Evolutionary conservation across 2,113 vertebrate genomes (phyloP).

Genomic region (Pycnonotus jocosus): DNA sequence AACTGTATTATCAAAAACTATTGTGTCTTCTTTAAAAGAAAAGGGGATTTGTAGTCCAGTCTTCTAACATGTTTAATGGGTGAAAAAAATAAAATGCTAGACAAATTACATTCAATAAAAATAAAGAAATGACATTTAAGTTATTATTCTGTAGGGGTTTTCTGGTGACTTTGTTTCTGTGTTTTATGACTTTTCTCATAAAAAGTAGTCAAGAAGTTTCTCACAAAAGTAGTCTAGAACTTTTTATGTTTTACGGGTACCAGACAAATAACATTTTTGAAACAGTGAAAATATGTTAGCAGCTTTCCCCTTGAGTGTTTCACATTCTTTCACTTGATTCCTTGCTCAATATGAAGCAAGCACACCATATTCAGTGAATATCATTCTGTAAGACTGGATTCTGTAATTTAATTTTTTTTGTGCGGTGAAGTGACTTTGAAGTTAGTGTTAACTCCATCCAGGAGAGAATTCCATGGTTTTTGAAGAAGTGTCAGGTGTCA

Average conservation of each 20-base stretch:
- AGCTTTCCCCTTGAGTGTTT: background rate
- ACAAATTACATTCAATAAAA: background rate
- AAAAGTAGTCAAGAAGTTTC: too few species aligned
- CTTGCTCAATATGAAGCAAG: background rate
- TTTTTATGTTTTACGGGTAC: background rate
- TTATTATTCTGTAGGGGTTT: background rate
- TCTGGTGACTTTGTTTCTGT: background rate
- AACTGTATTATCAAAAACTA: constrained; percentile 4
- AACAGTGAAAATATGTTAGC: background rate
- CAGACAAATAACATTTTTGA: background rate
- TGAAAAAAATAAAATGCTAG: background rate
- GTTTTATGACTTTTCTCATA: background rate
- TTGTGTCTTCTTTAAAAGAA: background rate
- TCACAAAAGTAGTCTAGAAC: background rate
- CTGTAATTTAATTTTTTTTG: background rate
- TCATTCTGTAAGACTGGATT: background rate
- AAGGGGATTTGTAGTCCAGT: background rate
- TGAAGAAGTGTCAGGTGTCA: background rate
- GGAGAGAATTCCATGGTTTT: background rate
- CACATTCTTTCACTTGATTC: background rate
- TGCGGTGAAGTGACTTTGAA: background rate
- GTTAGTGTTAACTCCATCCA: background rate
- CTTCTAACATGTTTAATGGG: background rate
- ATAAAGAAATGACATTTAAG: background rate
- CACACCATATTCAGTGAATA: background rate